phyloP scores from a whole-genome alignment of 2,888 invertebrate species.

The Rhagium mordax region DNA sequence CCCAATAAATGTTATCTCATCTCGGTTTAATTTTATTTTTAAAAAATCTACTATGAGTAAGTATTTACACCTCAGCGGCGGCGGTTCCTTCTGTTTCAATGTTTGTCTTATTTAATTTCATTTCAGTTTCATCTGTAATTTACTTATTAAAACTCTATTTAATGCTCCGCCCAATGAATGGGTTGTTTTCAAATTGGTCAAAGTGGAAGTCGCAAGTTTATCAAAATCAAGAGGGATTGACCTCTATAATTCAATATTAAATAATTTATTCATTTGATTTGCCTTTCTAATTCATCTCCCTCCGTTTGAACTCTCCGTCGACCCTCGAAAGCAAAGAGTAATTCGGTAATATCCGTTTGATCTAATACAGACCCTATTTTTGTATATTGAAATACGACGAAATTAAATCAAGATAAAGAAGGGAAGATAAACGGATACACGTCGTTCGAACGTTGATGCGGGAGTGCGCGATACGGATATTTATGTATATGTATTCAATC shows the following conservation, averaged over 20 bases:
- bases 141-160: neutral
- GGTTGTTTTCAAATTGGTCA: neutral
- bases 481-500: neutral
- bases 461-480: neutral
- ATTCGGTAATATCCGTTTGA: slow-evolving; percentile 7
- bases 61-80: no score
- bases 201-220: neutral
- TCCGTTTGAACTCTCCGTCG: neutral
- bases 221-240: neutral
- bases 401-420: slow-evolving; percentile 10
- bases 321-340: neutral
- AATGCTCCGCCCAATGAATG: neutral
- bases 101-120: no score
- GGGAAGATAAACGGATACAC: neutral
- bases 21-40: no score
- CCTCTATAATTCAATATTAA: slow-evolving; percentile 7
- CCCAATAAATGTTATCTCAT: no score
- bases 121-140: neutral
- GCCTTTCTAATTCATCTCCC: slow-evolving; percentile 17
- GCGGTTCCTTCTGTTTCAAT: no score
- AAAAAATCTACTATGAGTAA: no score
- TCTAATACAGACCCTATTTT: slow-evolving; percentile 18
- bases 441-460: neutral
- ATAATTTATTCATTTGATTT: slow-evolving; percentile 20
- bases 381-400: slow-evolving; percentile 2